Base-by-base conservation (phyloP, 1,140 invertebrate species). In the Drosophila ercepeae region DNA sequence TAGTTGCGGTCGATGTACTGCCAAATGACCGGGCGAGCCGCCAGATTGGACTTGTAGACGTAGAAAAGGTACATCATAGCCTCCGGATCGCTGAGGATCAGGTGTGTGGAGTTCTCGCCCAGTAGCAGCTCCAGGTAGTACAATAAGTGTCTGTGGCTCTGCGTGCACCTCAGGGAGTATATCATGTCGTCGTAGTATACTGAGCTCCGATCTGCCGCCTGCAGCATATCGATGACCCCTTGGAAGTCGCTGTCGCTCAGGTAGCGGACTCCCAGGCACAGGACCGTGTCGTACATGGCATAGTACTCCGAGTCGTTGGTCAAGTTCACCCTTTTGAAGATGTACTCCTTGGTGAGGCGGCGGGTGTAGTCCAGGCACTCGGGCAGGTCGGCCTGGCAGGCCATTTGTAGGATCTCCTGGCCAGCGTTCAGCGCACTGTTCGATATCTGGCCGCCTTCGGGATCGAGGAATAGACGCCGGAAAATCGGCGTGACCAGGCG, bases 301-400 rank as follows among this genome's bases (percentile, higher is more conserved):
- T 72, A 78, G 27, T 64, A 76, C 4, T 77, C 82, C 0, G 42
- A 57, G 0, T 63, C 64, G 2, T 4, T 52, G 4, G 52, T 44
- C 4, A 84, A 32, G 3, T 67, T 57, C 0, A 51, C 34, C 7
- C 52, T 55, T 34, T 75, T 54, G 19, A 89, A 84, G 1, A 89
- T 60, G 29, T 84, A 84, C 0, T 89, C 72, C n/a, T 63, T 58
- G 5, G 82, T 61, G 18, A 82, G 8, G 0, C 32, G 42, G 3
- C 73, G 61, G 0, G 86, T 86, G 36, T 75, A 86, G 0, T 69
- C 67, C 16, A 89, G 50, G 44, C 89, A 91, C 21, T 90, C 89
- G 2, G 39, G 11, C 2, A 90, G n/a, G 29, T 89, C 86, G 4
- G 63, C 70, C 5, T 29, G 18, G 8, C 89, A 91, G n/a, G 89